Base-by-base conservation (phyloP, 2,888 invertebrate species). In the Tetragonisca angustula region DNA sequence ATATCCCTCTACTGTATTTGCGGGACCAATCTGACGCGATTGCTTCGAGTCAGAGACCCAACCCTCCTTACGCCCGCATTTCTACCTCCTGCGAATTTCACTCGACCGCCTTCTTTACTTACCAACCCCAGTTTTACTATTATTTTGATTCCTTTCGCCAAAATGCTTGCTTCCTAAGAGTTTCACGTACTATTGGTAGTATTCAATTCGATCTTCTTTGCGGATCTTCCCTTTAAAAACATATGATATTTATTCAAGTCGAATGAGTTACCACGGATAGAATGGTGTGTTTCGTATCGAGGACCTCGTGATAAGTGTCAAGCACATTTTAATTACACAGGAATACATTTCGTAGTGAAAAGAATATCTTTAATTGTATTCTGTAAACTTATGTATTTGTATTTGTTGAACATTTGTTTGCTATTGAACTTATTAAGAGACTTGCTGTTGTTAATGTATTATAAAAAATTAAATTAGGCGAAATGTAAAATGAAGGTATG, bases 41-140 rank as follows among this genome's bases (percentile, higher is more conserved):
- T 83, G 79, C 84, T 65, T 76, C 81, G 79, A 87, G 81, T 76
- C 81, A 79, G 82, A 76, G 89, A 92, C 92, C 92, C 92, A 91
- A 92, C 91, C 92, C 92, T 92, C 91, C 91, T 92, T 91, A 92
- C 92, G 87, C 91, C 91, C 91, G 91, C 90, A 91, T 92, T 92
- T 91, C 89, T 90, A 79, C 80, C 88, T 91, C 85, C 85, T 85
- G 83, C 81, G 81, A 87, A 84, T 84, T 88, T 87, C 79, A 76
- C 83, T 81, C 87, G 84, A 77, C 70, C 84, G 73, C 64, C 79
- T 79, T 80, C 80, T 79, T 82, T 61, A 27, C 67, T 82, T 75
- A 77, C 82, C 76, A 84, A 67, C 71, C 65, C 80, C 64, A 68
- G 64, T 76, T 77, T 62, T 54, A 74, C 73, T 54, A 84, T 76